Evolutionary conservation across 2,888 invertebrate species (phyloP).

Genomic region (Cylloceria caligata): DNA sequence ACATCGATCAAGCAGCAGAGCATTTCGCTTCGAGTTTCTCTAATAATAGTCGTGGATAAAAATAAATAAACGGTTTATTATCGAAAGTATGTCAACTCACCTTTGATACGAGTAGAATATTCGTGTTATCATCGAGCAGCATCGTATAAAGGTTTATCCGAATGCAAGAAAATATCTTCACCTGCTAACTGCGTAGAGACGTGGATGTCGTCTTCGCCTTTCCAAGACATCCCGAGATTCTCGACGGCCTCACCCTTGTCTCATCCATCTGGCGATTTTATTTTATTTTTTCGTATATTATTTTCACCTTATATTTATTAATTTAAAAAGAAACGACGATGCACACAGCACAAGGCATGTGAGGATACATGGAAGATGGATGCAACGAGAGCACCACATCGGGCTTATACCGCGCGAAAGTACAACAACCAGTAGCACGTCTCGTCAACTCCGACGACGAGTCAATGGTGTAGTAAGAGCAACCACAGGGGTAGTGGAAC

Average conservation of each 20-base stretch:
- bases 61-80: neutral
- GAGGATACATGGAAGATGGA: slow-evolving; percentile 2
- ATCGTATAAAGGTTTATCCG: slow-evolving; percentile 1
- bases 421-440: slow-evolving; percentile 55
- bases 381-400: neutral
- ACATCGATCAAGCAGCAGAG: slow-evolving; percentile 60
- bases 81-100: neutral
- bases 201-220: slow-evolving; percentile 44
- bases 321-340: neutral
- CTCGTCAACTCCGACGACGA: slow-evolving; percentile 63
- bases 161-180: slow-evolving; percentile 19
- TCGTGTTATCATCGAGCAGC: neutral
- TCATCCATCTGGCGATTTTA: slow-evolving; percentile 46
- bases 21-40: neutral
- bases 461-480: slow-evolving; percentile 68
- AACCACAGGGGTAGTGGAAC: slow-evolving; percentile 62
- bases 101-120: neutral
- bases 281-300: neutral
- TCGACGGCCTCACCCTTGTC: slow-evolving; percentile 52
- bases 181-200: slow-evolving; percentile 53
- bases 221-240: slow-evolving; percentile 44
- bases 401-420: slow-evolving; percentile 43
- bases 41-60: neutral
- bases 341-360: neutral
- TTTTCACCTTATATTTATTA: neutral